Conservation (phyloP, 1,140 invertebrate genomes). For the Saccostrea cuccullata region DNA sequence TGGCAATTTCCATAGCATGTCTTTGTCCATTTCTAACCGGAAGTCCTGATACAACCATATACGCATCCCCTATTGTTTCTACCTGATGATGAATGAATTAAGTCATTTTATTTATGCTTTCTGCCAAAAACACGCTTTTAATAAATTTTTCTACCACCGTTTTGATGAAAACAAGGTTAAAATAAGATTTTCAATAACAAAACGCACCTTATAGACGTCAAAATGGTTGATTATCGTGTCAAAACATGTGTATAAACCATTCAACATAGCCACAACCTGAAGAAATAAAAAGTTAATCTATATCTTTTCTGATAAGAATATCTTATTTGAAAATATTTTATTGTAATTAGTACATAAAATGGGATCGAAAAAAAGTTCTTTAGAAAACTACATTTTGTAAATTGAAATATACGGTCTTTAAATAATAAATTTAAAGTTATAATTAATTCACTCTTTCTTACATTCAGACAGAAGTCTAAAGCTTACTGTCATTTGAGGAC, state of each 20-base stretch:
- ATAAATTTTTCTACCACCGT: not conserved
- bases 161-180: not conserved
- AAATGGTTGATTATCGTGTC: slow-evolving; percentile 97
- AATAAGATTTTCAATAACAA: not conserved
- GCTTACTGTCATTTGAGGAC: too few relatives aligned
- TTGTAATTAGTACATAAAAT: not conserved
- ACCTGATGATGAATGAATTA: slow-evolving; percentile 65
- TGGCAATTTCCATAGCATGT: slow-evolving; percentile 82
- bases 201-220: slow-evolving; percentile 96
- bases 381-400: not conserved
- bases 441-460: too few relatives aligned
- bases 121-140: not conserved
- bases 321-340: not conserved
- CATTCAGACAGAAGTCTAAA: too few relatives aligned
- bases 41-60: slow-evolving; percentile 83
- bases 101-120: not conserved
- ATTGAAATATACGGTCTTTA: too few relatives aligned
- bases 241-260: slow-evolving; percentile 97
- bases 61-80: slow-evolving; percentile 87
- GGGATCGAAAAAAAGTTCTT: not conserved
- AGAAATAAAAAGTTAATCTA: not conserved
- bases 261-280: slow-evolving; percentile 95
- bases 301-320: not conserved
- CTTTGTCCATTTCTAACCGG: slow-evolving; percentile 69
- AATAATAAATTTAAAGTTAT: too few relatives aligned